Evolutionary conservation across 2,113 vertebrate genomes (phyloP), one percentile per base, ranked within the genome.

Genomic region (Saccopteryx leptura): DNA sequence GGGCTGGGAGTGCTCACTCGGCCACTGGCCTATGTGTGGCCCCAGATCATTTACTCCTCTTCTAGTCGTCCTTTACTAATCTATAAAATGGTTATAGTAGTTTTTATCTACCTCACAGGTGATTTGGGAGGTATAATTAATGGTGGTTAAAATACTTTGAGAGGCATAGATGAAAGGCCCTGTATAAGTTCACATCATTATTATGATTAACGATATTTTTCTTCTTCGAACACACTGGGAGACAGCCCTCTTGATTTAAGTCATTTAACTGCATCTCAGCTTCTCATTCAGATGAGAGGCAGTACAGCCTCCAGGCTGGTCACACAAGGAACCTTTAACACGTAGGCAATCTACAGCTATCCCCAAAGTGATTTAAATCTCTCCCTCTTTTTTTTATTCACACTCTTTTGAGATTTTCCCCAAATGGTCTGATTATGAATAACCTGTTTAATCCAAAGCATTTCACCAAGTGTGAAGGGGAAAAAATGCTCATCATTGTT

Each of bases 111-210:
- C 94, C 94, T 97, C 81, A 94, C 80, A 96, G 97, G 56, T 87
- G 17, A 21, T 46, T 61, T 50, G 75, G 33, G 58, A 96, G 71
- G 75, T 91, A 68, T 96, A 95, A 97, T 97, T 97, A 96, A 90
- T 71, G 46, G 60, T 88, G 24, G 58, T 78, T 94, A 80, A 93
- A 83, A 58, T 74, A 74, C 81, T 94, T 83, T 94, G 96, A 94
- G 91, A 96, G 69, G 69, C 81, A 79, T 13, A 97, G 81, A 97
- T 97, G 89, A 97, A 97, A 97, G 91, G 65, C n/a, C 58, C 54
- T 50, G 9, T 69, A 9, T 79, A 87, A 86, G 60, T 60, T 56
- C 23, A 82, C 31, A 60, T 93, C 24, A 14, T 96, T 58, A 89
- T 78, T 61, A 84, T 69, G 93, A 95, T 87, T 92, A 96, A 97